phyloP scores from a whole-genome alignment of 1,140 invertebrate species.

The Macrobrachium nipponense region DNA sequence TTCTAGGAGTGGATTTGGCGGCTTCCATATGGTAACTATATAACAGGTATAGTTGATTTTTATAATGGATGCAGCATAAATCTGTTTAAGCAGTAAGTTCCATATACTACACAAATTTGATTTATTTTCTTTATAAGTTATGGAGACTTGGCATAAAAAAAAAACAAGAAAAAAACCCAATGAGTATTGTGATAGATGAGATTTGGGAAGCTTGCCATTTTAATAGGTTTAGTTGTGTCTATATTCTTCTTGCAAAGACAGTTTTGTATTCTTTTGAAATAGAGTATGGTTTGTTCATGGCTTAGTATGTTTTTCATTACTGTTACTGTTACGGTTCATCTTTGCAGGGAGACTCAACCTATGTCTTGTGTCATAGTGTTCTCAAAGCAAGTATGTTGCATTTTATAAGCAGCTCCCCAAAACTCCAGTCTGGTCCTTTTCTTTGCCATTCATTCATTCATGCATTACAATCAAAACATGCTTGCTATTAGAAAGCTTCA shows the following conservation, averaged over 20 bases:
- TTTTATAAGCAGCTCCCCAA: not conserved
- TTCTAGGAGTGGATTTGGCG: conserved; percentile 59
- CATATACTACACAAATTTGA: conserved; percentile 13
- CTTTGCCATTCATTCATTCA: not conserved
- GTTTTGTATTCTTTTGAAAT: no score
- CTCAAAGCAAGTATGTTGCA: conserved; percentile 54
- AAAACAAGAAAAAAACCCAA: not conserved
- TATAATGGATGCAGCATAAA: conserved; percentile 50
- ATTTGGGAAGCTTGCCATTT: conserved; percentile 44
- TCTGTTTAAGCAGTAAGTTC: conserved; percentile 56
- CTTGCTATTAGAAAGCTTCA: conserved; percentile 57
- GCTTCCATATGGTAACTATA: conserved; percentile 61
- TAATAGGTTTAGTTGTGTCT: conserved; percentile 56
- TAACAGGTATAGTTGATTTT: conserved; percentile 64
- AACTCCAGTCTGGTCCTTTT: not conserved
- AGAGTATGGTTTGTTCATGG: no score
- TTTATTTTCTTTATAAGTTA: not conserved
- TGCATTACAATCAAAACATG: conserved; percentile 51
- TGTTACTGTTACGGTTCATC: not conserved
- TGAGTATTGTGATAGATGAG: conserved; percentile 1
- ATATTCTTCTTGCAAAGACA: conserved; percentile 49
- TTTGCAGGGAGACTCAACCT: conserved; percentile 52
- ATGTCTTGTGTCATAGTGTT: conserved; percentile 61
- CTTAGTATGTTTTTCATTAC: no score
- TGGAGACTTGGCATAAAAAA: not conserved